These are phyloP conservation scores for Anabacerthia variegaticeps DNA, from an alignment of 2,797 vertebrate genomes.

Conservation along the genomic window DNA sequence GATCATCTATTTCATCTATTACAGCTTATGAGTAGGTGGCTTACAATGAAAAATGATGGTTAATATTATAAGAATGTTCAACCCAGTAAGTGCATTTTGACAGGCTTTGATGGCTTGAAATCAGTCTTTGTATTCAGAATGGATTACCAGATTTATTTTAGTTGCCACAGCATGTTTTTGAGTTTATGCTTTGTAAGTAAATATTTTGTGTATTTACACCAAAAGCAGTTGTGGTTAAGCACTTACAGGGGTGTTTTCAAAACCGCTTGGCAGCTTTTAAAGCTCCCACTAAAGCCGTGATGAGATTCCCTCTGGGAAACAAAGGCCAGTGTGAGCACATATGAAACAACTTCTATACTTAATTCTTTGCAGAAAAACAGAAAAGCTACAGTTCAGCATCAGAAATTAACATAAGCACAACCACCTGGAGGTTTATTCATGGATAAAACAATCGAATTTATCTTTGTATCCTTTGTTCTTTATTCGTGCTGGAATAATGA, in stretches of 20 bases:
- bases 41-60: conserved; percentile 48
- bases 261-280: background rate
- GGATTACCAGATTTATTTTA: conserved; percentile 42
- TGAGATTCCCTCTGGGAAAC: conserved; percentile 34
- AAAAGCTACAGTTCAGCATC: conserved; percentile 44
- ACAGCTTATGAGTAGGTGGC: conserved; percentile 48
- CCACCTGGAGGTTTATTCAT: conserved; percentile 59
- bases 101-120: conserved; percentile 55
- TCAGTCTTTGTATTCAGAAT: conserved; percentile 25
- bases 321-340: conserved; percentile 43
- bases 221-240: conserved; percentile 17
- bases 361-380: conserved; percentile 46
- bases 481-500: background rate
- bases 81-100: conserved; percentile 36
- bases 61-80: conserved; percentile 45
- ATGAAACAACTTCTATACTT: conserved; percentile 25
- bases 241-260: conserved; percentile 15
- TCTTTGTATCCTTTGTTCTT: conserved; percentile 41
- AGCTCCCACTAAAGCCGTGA: background rate
- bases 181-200: conserved; percentile 45
- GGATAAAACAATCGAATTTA: conserved; percentile 49
- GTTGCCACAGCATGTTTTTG: conserved; percentile 42
- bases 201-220: conserved; percentile 56
- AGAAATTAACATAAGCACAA: conserved; percentile 44
- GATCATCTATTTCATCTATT: conserved; percentile 31